These are phyloP conservation scores for Rhodophaea formosa DNA, from an alignment of 2,888 invertebrate genomes.

Conservation along the genomic window DNA sequence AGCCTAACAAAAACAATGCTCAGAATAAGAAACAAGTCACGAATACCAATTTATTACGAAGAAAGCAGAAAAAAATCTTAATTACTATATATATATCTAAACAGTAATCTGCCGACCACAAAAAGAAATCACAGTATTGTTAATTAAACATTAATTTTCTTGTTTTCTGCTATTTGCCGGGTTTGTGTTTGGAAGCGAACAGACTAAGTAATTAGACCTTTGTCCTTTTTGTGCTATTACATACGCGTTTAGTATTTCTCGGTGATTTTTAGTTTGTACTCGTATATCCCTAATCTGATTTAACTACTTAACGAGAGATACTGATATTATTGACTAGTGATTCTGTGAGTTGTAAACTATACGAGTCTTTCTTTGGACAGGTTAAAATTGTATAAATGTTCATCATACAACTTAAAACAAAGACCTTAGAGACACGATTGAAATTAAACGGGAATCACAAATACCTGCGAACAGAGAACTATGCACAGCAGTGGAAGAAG, in stretches of 20 bases:
- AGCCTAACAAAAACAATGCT: neutral
- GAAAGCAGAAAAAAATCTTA: neutral
- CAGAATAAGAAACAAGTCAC: neutral
- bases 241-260: neutral
- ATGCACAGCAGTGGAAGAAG: too few relatives aligned
- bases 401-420: too few relatives aligned
- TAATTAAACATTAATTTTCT: slow-evolving; percentile 13
- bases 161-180: slow-evolving; percentile 1
- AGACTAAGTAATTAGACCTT: slow-evolving; percentile 15
- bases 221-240: neutral
- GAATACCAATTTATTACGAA: neutral
- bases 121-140: slow-evolving; percentile 2
- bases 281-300: too few relatives aligned
- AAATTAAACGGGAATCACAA: too few relatives aligned
- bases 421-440: too few relatives aligned
- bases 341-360: too few relatives aligned
- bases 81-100: slow-evolving; percentile 6
- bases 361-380: too few relatives aligned
- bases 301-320: too few relatives aligned
- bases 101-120: slow-evolving; percentile 1
- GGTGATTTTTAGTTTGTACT: too few relatives aligned
- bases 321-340: too few relatives aligned
- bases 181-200: neutral
- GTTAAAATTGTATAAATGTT: too few relatives aligned
- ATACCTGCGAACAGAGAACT: too few relatives aligned